These are phyloP conservation scores for Alosa sapidissima DNA, from an alignment of 2,797 vertebrate genomes.

Conservation along the genomic window DNA sequence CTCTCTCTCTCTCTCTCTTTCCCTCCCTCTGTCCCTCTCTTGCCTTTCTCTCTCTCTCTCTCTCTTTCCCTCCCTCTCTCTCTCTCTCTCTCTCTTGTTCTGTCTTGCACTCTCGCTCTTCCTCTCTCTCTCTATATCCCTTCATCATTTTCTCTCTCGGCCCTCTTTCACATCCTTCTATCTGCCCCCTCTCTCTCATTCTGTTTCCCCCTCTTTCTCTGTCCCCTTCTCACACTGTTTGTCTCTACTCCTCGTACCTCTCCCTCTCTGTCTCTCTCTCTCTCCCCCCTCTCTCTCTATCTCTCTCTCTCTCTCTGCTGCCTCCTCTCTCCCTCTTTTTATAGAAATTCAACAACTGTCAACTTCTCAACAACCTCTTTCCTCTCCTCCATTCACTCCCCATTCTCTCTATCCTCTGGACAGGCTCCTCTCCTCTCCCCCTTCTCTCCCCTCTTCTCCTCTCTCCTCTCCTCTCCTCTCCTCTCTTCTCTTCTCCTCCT, in stretches of 20 bases:
- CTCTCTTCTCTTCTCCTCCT: neutral
- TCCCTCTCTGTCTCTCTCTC: neutral
- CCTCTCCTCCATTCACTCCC: neutral
- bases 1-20: neutral
- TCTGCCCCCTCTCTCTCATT: neutral
- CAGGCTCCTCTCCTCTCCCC: neutral
- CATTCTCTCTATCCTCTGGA: neutral
- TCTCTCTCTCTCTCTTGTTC: neutral
- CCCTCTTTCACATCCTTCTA: constrained; percentile 46
- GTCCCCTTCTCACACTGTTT: too few relatives aligned
- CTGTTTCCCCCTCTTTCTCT: too few relatives aligned
- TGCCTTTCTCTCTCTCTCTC: constrained; percentile 18
- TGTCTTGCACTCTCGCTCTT: neutral
- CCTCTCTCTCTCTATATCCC: constrained; percentile 38
- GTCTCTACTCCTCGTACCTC: neutral
- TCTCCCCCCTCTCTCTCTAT: neutral
- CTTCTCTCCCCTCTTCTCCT: neutral
- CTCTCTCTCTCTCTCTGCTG: too few relatives aligned
- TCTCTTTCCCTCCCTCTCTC: constrained; percentile 27
- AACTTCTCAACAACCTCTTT: too few relatives aligned
- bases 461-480: neutral
- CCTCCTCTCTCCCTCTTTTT: too few relatives aligned
- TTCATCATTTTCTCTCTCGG: constrained; percentile 48
- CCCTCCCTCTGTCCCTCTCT: constrained; percentile 17
- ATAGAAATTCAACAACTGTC: too few relatives aligned